Evolutionary conservation across 2,888 invertebrate species (phyloP), one percentile per base, ranked within the genome.

Genomic region (Tubiluchus corallicola): DNA sequence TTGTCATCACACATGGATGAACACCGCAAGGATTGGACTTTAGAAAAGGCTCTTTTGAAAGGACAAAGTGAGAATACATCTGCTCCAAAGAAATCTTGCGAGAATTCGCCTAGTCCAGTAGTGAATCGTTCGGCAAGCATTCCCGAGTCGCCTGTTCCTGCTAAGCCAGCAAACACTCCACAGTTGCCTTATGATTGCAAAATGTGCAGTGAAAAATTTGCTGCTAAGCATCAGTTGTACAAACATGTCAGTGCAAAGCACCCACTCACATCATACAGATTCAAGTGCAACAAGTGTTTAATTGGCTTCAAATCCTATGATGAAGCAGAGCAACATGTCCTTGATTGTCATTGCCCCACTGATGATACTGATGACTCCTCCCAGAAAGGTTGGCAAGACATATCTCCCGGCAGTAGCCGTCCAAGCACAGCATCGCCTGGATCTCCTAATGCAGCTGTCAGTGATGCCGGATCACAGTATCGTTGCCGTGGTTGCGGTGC

Each of bases 401-500:
- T 29, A 9, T 9, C 29, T 9, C 9, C 9, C 9, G 29, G 29
- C 29, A n/a, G 29, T n/a, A n/a, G 29, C 29, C n/a, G n/a, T n/a
- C n/a, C n/a, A n/a, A n/a, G n/a, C n/a, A n/a, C n/a, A n/a, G n/a
- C n/a, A n/a, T n/a, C n/a, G n/a, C n/a, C 29, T 29, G 29, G 29
- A 29, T 29, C 29, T 29, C 29, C 29, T 9, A 9, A 9, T 9
- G 9, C 29, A n/a, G 9, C 29, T 9, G 9, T n/a, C 9, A 9
- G 9, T 9, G n/a, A 9, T 9, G n/a, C 29, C 9, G 9, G 29
- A n/a, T n/a, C 29, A 29, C 9, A 29, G 29, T 29, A 9, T 29
- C 29, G 29, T n/a, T 29, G 29, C 29, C 29, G 29, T 29, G 29
- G 29, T n/a, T 29, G 29, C 29, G 29, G 29, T n/a, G 29, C 9